A percentile compares a stretch with the other conserved stretches of the same genome.
Conservation (phyloP, 2,113 vertebrate genomes). For the Burhinus oedicnemus region DNA sequence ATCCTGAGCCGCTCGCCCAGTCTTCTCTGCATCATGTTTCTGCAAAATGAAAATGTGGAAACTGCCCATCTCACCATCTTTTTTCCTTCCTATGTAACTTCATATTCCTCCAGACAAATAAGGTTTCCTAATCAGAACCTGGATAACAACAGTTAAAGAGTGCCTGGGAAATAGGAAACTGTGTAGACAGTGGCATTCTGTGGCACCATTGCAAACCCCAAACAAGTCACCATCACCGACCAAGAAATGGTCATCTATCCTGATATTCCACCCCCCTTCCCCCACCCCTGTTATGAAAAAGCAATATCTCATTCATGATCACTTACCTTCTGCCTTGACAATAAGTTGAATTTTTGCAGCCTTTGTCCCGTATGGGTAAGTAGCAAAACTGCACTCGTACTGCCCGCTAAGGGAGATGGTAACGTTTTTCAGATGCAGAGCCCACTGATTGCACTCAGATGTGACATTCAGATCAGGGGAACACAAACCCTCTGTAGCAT, state of each 20-base stretch:
- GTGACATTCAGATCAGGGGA: accelerated
- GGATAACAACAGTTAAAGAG: neutral
- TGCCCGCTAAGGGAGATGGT: neutral
- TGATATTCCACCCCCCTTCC: neutral
- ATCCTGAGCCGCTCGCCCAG: neutral
- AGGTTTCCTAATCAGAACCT: neutral
- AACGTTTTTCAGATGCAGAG: constrained; percentile 53
- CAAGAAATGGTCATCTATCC: neutral
- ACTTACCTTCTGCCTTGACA: constrained; percentile 62
- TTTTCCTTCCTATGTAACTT: neutral
- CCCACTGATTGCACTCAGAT: neutral
- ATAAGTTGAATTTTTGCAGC: constrained; percentile 28
- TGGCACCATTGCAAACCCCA: neutral
- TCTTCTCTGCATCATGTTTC: neutral
- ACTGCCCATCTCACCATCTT: neutral
- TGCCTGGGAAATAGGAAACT: neutral
- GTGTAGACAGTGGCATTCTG: neutral
- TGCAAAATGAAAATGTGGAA: neutral
- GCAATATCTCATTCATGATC: neutral
- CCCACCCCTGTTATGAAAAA: neutral
- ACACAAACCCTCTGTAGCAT: neutral
- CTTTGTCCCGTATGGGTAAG: constrained; percentile 55
- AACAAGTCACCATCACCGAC: neutral
- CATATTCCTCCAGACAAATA: neutral
- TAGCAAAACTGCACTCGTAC: constrained; percentile 64